phyloP scores from a whole-genome alignment of 2,888 invertebrate genomes.

The Idaea dimidiata region DNA sequence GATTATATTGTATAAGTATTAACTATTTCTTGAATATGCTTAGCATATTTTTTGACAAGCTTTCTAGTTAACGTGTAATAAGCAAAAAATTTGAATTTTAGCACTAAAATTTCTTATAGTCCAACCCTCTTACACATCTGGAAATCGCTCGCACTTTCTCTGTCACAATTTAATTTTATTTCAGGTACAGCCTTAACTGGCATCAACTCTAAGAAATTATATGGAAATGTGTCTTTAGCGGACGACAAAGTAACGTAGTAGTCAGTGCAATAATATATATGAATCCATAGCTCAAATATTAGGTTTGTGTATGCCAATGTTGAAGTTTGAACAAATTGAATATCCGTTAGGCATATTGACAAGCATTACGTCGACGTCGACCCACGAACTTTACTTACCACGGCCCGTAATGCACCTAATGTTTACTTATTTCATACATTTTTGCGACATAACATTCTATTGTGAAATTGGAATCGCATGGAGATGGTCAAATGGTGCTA shows the following conservation, averaged over 20 bases:
- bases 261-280: conserved; percentile 6
- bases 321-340: conserved; percentile 58
- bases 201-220: no score
- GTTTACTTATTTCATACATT: conserved; percentile 78
- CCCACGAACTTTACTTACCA: conserved; percentile 60
- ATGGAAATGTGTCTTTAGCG: neutral
- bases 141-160: no score
- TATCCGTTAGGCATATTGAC: conserved; percentile 68
- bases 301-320: conserved; percentile 44
- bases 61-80: no score
- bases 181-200: no score
- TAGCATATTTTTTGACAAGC: no score
- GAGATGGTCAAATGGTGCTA: conserved; percentile 61
- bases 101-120: no score
- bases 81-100: no score
- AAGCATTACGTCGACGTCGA: conserved; percentile 57
- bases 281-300: conserved; percentile 36
- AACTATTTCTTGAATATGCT: no score
- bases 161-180: no score
- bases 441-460: conserved; percentile 67
- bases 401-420: conserved; percentile 69
- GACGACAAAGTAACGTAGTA: neutral
- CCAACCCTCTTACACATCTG: no score
- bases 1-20: no score
- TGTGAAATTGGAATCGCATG: conserved; percentile 64